Percentiles rank a stretch among this genome's conserved stretches.
These are phyloP conservation scores for Alviniconcha strummeri DNA, from an alignment of 2,888 invertebrate genomes.

Conservation along the genomic window DNA sequence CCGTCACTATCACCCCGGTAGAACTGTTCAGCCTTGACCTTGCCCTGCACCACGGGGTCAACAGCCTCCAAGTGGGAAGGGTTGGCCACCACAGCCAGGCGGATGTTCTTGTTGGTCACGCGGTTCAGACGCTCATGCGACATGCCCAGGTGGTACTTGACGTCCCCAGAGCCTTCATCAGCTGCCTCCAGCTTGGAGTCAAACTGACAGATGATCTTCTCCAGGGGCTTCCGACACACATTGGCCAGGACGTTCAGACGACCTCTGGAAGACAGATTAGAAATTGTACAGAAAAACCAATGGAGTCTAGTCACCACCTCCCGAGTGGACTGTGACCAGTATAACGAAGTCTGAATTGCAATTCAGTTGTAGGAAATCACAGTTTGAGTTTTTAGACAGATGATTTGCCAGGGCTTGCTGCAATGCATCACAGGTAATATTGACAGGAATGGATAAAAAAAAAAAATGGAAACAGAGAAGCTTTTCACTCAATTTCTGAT, in stretches of 20 bases:
- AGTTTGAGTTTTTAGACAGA: too few species aligned
- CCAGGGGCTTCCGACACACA: slow-evolving; percentile 92
- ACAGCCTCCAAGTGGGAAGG: slow-evolving; percentile 95
- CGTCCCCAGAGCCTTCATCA: slow-evolving; percentile 88
- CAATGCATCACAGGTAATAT: too few species aligned
- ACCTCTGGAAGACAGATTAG: slow-evolving; percentile 76
- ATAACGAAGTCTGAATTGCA: too few species aligned
- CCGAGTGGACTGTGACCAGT: too few species aligned
- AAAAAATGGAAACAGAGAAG: too few species aligned
- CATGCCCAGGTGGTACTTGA: slow-evolving; percentile 91
- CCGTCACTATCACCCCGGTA: slow-evolving; percentile 87
- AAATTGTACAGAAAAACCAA: too few species aligned
- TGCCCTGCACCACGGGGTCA: slow-evolving; percentile 95
- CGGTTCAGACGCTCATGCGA: slow-evolving; percentile 93
- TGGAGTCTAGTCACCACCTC: too few species aligned
- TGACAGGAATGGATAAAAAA: too few species aligned
- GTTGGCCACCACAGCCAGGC: slow-evolving; percentile 91
- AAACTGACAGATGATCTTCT: slow-evolving; percentile 93
- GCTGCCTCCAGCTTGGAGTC: slow-evolving; percentile 85
- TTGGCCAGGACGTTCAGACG: slow-evolving; percentile 93
- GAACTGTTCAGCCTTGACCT: slow-evolving; percentile 95
- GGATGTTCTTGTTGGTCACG: slow-evolving; percentile 90
- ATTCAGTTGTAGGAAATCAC: too few species aligned
- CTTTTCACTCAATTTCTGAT: too few species aligned
- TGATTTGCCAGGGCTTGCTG: too few species aligned